phyloP scores from a whole-genome alignment of 2,797 vertebrate genomes.

The Passerculus sandwichensis region DNA sequence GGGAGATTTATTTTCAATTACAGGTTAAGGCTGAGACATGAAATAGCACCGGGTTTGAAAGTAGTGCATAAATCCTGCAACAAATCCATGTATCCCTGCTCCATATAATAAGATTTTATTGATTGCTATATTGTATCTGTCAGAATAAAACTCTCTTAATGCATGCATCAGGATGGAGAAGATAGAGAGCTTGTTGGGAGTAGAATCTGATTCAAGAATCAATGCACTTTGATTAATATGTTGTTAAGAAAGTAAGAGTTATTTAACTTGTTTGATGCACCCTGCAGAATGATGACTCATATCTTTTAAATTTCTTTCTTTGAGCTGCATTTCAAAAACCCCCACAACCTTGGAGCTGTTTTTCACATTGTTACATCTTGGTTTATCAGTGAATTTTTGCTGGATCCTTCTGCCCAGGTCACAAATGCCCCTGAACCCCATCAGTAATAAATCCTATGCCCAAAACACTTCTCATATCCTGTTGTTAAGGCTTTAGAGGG shows the following conservation, averaged over 20 bases:
- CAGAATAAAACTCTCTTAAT: constrained; percentile 70
- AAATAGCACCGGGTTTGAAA: constrained; percentile 52
- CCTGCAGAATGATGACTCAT: constrained; percentile 34
- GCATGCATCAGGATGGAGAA: constrained; percentile 44
- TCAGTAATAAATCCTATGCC: background rate
- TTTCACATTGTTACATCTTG: background rate
- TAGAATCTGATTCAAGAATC: constrained; percentile 53
- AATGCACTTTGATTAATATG: constrained; percentile 67
- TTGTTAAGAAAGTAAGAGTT: constrained; percentile 70
- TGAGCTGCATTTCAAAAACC: background rate
- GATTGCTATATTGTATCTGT: constrained; percentile 72
- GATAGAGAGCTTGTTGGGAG: constrained; percentile 51
- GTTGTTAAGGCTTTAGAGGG: background rate
- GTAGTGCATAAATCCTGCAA: constrained; percentile 58
- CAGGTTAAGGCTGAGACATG: constrained; percentile 63
- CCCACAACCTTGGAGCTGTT: background rate
- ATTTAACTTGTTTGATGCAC: constrained; percentile 67
- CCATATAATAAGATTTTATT: constrained; percentile 69
- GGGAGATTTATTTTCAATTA: constrained; percentile 76
- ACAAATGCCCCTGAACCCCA: background rate
- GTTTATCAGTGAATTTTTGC: background rate
- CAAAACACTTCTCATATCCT: background rate
- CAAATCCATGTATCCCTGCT: constrained; percentile 68
- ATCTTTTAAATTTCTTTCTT: constrained; percentile 39
- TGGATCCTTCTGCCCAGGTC: background rate